Percentiles rank a stretch among this genome's conserved stretches.
Evolutionary conservation across 2,797 vertebrate genomes (phyloP).

Genomic region (Rhinichthys osculus): DNA sequence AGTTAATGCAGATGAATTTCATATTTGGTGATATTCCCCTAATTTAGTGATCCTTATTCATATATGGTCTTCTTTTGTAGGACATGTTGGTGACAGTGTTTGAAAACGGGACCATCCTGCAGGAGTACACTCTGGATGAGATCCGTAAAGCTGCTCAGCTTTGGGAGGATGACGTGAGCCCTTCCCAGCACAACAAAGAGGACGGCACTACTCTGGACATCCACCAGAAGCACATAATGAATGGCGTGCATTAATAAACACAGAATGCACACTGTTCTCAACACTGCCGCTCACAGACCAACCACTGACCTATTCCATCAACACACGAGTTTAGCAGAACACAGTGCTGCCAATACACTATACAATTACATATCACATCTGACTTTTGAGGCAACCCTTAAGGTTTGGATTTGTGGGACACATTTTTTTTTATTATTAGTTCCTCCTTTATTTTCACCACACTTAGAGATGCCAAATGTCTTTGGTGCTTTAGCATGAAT

Average conservation of each 20-base stretch:
- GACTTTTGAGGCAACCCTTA: neutral
- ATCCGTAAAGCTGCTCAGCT: conserved; percentile 80
- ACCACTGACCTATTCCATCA: conserved; percentile 20
- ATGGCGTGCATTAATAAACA: conserved; percentile 71
- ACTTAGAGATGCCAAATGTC: conserved; percentile 46
- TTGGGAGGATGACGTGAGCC: conserved; percentile 67
- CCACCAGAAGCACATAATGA: conserved; percentile 76
- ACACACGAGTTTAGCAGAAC: neutral
- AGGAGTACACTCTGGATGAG: conserved; percentile 81
- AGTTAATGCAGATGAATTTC: neutral
- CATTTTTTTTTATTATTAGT: neutral
- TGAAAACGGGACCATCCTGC: conserved; percentile 77
- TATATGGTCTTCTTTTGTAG: conserved; percentile 55
- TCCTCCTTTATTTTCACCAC: neutral
- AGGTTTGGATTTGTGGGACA: conserved; percentile 12
- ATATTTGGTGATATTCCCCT: neutral
- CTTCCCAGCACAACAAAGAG: conserved; percentile 71
- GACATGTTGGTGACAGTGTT: conserved; percentile 81
- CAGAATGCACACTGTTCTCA: conserved; percentile 5
- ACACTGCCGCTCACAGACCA: conserved; percentile 49
- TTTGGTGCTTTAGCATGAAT: conserved; percentile 38
- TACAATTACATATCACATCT: neutral
- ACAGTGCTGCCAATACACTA: neutral
- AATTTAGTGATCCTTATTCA: neutral
- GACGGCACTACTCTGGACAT: conserved; percentile 56